These are phyloP conservation scores for Luffia ferchaultella DNA, from an alignment of 2,888 invertebrate genomes.

Conservation along the genomic window DNA sequence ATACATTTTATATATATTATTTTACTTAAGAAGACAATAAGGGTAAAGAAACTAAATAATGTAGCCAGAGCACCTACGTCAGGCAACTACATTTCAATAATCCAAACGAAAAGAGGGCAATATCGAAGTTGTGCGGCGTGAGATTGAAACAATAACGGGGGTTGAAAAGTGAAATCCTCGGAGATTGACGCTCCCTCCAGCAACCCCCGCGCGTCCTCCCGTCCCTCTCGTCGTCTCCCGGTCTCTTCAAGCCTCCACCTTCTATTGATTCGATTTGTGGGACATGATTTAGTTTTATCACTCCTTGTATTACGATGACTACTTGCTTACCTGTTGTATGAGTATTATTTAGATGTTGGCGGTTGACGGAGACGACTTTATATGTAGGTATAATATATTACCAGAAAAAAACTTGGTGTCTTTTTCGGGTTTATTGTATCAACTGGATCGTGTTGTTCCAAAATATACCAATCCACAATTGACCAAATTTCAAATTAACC, in stretches of 20 bases:
- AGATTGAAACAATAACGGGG: slow-evolving; percentile 60
- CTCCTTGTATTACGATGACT: slow-evolving; percentile 1
- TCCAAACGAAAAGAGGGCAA: slow-evolving; percentile 6
- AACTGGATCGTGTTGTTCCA: too few species aligned
- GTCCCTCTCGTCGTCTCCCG: slow-evolving; percentile 8
- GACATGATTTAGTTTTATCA: slow-evolving; percentile 10
- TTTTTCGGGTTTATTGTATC: too few species aligned
- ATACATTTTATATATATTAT: too few species aligned
- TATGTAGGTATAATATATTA: too few species aligned
- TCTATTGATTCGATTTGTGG: slow-evolving; percentile 50
- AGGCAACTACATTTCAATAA: neutral
- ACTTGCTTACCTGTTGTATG: neutral
- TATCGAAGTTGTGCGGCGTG: slow-evolving; percentile 27
- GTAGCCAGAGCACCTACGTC: neutral
- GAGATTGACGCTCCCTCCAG: slow-evolving; percentile 25
- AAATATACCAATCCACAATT: too few species aligned
- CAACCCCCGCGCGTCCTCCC: slow-evolving; percentile 13
- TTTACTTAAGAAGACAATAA: too few species aligned
- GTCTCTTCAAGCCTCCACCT: slow-evolving; percentile 16
- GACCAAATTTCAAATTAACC: too few species aligned
- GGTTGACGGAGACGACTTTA: too few species aligned
- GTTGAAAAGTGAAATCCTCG: slow-evolving; percentile 34
- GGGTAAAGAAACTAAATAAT: too few species aligned
- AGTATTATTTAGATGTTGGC: too few species aligned
- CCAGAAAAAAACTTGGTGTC: too few species aligned